Evolutionary conservation across 2,113 vertebrate species (phyloP).

Genomic region (Emydocephalus ijimae): DNA sequence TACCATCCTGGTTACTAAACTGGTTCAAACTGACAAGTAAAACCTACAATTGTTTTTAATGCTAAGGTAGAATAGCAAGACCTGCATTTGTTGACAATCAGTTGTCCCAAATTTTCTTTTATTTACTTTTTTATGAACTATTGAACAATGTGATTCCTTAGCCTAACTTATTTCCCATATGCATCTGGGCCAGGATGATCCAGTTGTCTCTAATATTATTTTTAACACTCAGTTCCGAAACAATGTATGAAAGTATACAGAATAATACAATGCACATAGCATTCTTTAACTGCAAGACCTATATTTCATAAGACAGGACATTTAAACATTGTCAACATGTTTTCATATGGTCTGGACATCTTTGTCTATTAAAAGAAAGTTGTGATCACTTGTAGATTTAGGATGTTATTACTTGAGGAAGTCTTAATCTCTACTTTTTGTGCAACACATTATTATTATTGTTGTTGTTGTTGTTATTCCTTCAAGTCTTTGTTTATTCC

Average conservation of each 20-base stretch:
- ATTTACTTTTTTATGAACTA: slow-evolving; percentile 53
- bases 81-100: slow-evolving; percentile 31
- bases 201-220: slow-evolving; percentile 28
- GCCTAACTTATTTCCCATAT: slow-evolving; percentile 25
- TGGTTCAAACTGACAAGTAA: neutral
- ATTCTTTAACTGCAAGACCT: neutral
- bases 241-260: slow-evolving; percentile 30
- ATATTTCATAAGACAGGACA: slow-evolving; percentile 34
- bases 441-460: neutral
- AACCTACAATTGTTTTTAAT: slow-evolving; percentile 5
- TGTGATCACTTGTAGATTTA: slow-evolving; percentile 21
- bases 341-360: slow-evolving; percentile 45
- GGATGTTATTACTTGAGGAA: slow-evolving; percentile 10
- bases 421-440: neutral
- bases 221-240: slow-evolving; percentile 48
- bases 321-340: slow-evolving; percentile 27
- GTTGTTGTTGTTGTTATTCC: neutral
- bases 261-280: neutral
- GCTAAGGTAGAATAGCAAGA: slow-evolving; percentile 36
- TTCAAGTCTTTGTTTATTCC: neutral
- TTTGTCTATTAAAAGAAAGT: slow-evolving; percentile 26
- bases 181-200: slow-evolving; percentile 37
- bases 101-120: slow-evolving; percentile 42
- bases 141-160: slow-evolving; percentile 53
- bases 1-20: neutral